Evolutionary conservation across 1,140 invertebrate species (phyloP), one percentile per base, ranked within the genome.

Genomic region (Neodiprion pinetum): DNA sequence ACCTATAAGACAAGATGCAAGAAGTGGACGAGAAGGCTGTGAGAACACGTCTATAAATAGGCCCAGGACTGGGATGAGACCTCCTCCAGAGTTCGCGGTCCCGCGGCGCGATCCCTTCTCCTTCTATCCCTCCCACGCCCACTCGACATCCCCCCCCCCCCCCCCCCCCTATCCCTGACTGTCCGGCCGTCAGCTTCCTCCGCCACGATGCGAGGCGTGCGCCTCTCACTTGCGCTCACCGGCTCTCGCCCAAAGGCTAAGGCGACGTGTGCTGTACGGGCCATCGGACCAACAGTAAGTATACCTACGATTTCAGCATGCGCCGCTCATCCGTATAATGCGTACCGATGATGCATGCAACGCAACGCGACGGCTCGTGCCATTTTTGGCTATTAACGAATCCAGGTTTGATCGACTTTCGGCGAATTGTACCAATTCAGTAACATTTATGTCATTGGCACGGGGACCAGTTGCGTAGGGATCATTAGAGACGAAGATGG

Each of bases 11-110:
- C 81, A 82, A 80, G 84, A 80, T 78, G 80, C 79, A 14, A 84
- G 81, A 85, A 83, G 84, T 82, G 81, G 81, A 84, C 84, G 85
- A 80, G 82, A 87, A 86, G 82, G 82, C 86, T 87, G 84, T 86
- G 86, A 87, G 86, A 87, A 85, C 86, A 87, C 80, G 84, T 87
- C 85, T 87, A 87, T 87, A 87, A 87, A 87, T 87, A 87, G 86
- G 85, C 80, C 83, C 84, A 79, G 82, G 82, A 85, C 81, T 82
- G 83, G 85, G 85, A 87, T 82, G 85, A 83, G 81, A 78, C 78
- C 83, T 85, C 81, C 83, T 81, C 83, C 81, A 79, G 82, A 80
- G 81, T 82, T 82, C 81, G 79, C 76, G 81, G 81, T 84, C 82
- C 78, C 80, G 68, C 70, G 8, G 47, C 74, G 80, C 83, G 77